phyloP scores from a whole-genome alignment of 2,888 invertebrate genomes.

The Scrobipalpa costella region DNA sequence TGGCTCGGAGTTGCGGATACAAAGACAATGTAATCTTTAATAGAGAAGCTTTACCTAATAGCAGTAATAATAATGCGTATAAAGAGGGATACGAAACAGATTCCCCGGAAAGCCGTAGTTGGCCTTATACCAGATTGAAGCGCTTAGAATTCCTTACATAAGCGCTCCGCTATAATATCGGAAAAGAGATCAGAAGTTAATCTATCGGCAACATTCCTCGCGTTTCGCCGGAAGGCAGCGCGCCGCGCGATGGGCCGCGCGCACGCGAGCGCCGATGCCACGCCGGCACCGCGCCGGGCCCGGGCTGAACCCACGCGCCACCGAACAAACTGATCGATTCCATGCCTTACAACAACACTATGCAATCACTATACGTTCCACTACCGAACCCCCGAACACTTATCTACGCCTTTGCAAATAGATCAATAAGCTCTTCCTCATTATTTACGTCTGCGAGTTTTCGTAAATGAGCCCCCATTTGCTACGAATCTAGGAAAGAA shows the following conservation, averaged over 20 bases:
- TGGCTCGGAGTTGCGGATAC: neutral
- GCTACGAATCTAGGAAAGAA: neutral
- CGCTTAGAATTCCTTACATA: constrained; percentile 78
- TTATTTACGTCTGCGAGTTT: neutral
- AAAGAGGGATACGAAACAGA: constrained; percentile 50
- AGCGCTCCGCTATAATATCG: constrained; percentile 77
- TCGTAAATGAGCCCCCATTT: neutral
- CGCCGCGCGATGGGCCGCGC: constrained; percentile 46
- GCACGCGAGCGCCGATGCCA: constrained; percentile 37
- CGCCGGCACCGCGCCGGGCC: constrained; percentile 40
- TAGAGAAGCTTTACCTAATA: constrained; percentile 25
- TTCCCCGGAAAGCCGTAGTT: constrained; percentile 61
- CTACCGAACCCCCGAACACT: neutral
- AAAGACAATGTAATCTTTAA: constrained; percentile 26
- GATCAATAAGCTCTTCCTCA: constrained; percentile 1
- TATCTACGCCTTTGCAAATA: neutral
- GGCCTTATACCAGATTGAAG: constrained; percentile 75
- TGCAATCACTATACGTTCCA: constrained; percentile 41
- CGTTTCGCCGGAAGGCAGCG: constrained; percentile 78
- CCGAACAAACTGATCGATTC: constrained; percentile 66
- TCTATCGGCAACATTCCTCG: constrained; percentile 80
- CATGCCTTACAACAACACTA: constrained; percentile 51
- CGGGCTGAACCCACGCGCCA: constrained; percentile 43
- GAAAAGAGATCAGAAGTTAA: constrained; percentile 81
- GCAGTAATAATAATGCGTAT: constrained; percentile 32